Evolutionary conservation across 2,888 invertebrate genomes (phyloP).

Genomic region (Cryptocephalus primarius): DNA sequence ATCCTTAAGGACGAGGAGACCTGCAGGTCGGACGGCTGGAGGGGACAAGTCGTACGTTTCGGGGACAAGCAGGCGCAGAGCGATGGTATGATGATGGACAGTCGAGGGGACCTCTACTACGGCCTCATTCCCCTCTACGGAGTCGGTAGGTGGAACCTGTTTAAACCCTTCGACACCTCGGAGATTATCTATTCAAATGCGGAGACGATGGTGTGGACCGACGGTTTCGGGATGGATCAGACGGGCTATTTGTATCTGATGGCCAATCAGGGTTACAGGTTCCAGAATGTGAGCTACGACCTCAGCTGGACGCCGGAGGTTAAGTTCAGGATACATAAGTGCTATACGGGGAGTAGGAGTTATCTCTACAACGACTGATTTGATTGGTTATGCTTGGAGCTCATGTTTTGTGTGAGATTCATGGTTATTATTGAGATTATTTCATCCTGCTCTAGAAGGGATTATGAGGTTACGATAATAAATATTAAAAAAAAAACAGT

Average conservation of each 20-base stretch:
- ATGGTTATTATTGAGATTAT: too few relatives aligned
- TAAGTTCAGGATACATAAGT: constrained; percentile 19
- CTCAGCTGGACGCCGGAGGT: constrained; percentile 10
- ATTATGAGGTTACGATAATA: too few relatives aligned
- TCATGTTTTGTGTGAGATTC: too few relatives aligned
- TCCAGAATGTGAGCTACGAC: constrained; percentile 8
- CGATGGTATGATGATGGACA: constrained; percentile 60
- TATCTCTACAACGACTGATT: neutral
- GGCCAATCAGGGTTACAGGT: constrained; percentile 37
- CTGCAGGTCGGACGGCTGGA: constrained; percentile 14
- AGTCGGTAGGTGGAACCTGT: constrained; percentile 58
- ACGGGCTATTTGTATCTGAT: constrained; percentile 54
- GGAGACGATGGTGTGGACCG: constrained; percentile 57
- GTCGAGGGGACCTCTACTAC: constrained; percentile 52
- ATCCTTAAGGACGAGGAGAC: constrained; percentile 46
- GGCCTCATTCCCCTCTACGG: constrained; percentile 57
- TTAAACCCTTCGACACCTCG: constrained; percentile 41
- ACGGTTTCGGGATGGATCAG: constrained; percentile 56
- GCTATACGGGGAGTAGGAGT: neutral
- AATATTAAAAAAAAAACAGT: too few relatives aligned
- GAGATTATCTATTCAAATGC: constrained; percentile 43
- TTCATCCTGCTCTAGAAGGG: too few relatives aligned
- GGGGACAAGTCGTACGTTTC: constrained; percentile 16
- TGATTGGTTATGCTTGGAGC: too few relatives aligned
- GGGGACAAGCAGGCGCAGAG: constrained; percentile 52